Evolutionary conservation across 2,113 vertebrate species (phyloP).

Genomic region (Coregonus clupeaformis): DNA sequence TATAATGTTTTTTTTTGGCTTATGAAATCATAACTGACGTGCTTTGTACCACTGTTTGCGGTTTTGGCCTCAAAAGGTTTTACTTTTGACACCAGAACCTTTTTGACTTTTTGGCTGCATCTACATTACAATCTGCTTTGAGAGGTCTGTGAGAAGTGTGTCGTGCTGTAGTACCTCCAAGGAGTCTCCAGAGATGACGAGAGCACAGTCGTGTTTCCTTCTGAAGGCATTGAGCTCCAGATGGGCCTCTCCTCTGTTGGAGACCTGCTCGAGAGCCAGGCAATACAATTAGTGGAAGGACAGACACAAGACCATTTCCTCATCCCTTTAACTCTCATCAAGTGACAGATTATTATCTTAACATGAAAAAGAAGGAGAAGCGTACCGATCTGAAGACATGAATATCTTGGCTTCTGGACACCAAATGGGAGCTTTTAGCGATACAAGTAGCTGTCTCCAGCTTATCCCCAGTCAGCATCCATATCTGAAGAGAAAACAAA

Average conservation of each 20-base stretch:
- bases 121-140: conserved; percentile 37
- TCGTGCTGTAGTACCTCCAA: conserved; percentile 82
- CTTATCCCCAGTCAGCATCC: conserved; percentile 98
- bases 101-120: conserved; percentile 27
- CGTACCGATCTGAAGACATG: conserved; percentile 91
- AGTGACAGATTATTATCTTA: neutral
- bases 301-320: neutral
- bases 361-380: conserved; percentile 12
- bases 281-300: conserved; percentile 22
- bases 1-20: neutral
- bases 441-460: conserved; percentile 97
- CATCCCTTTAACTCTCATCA: neutral
- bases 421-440: conserved; percentile 95
- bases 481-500: conserved; percentile 67
- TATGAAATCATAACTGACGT: conserved; percentile 1
- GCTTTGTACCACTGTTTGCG: conserved; percentile 1
- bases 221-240: conserved; percentile 96
- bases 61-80: conserved; percentile 8
- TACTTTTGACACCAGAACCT: conserved; percentile 14
- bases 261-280: conserved; percentile 76
- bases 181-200: conserved; percentile 96
- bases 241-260: conserved; percentile 90
- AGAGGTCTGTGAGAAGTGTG: neutral
- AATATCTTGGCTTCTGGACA: conserved; percentile 89
- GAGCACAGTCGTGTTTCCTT: conserved; percentile 94